A percentile compares a stretch with the other conserved stretches of the same genome.
phyloP scores from a whole-genome alignment of 2,113 vertebrate genomes.

The Cynocephalus volans region DNA sequence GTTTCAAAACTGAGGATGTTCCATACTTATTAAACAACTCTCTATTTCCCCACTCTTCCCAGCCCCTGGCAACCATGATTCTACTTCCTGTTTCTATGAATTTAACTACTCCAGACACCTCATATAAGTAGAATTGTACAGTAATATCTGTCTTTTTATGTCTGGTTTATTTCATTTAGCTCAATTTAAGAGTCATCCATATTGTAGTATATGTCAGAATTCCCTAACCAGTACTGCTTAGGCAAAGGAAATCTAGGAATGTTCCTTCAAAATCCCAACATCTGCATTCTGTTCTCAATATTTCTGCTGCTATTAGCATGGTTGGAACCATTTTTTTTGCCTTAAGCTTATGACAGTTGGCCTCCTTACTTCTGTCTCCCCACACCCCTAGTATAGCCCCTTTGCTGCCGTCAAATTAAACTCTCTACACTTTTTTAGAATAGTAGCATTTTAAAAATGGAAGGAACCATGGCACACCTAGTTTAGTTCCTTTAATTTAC shows the following conservation, averaged over 20 bases:
- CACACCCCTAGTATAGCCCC: background rate
- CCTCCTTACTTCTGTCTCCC: background rate
- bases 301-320: background rate
- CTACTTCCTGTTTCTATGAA: background rate
- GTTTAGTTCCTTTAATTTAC: background rate
- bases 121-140: background rate
- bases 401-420: background rate
- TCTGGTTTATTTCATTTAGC: constrained; percentile 7
- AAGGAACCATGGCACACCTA: background rate
- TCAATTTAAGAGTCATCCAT: background rate
- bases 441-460: background rate
- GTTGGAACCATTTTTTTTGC: constrained; percentile 4
- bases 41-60: background rate
- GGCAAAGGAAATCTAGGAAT: background rate
- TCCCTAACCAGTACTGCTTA: background rate
- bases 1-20: background rate
- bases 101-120: background rate
- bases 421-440: background rate
- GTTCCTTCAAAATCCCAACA: background rate
- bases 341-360: background rate
- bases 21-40: background rate
- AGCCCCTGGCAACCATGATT: background rate
- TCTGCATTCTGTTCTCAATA: background rate
- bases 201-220: background rate
- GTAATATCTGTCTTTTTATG: background rate